These are phyloP conservation scores for Labeo catla DNA, from an alignment of 2,113 vertebrate genomes.

Conservation along the genomic window DNA sequence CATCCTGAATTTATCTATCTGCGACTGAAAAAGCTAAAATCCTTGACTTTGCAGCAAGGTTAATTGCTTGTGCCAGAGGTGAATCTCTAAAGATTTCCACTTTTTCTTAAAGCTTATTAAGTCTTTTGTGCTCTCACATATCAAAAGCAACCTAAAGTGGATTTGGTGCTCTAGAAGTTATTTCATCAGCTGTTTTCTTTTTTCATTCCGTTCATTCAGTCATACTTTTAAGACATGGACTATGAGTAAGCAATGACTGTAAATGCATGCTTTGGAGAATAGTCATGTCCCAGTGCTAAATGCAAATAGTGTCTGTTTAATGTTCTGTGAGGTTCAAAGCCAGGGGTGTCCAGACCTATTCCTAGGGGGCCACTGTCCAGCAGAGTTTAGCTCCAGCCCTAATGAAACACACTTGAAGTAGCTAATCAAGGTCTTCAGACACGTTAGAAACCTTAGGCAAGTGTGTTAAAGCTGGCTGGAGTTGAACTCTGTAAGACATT, in stretches of 20 bases:
- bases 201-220: background rate
- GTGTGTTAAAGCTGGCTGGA: too few relatives aligned
- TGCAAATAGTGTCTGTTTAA: background rate
- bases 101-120: background rate
- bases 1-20: background rate
- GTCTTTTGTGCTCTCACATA: background rate
- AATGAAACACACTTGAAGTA: too few relatives aligned
- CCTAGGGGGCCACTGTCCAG: too few relatives aligned
- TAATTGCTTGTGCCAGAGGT: background rate
- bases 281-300: background rate
- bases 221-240: background rate
- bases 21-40: background rate
- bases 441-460: too few relatives aligned
- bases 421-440: too few relatives aligned
- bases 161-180: background rate
- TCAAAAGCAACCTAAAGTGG: background rate
- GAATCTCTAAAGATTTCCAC: background rate
- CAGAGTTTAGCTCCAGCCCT: too few relatives aligned
- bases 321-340: background rate
- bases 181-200: background rate
- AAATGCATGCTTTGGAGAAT: background rate
- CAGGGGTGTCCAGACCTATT: too few relatives aligned
- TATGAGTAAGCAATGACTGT: background rate
- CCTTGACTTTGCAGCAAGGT: background rate
- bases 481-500: too few relatives aligned